phyloP scores from a whole-genome alignment of 2,888 invertebrate species.

The Andrena haemorrhoa region DNA sequence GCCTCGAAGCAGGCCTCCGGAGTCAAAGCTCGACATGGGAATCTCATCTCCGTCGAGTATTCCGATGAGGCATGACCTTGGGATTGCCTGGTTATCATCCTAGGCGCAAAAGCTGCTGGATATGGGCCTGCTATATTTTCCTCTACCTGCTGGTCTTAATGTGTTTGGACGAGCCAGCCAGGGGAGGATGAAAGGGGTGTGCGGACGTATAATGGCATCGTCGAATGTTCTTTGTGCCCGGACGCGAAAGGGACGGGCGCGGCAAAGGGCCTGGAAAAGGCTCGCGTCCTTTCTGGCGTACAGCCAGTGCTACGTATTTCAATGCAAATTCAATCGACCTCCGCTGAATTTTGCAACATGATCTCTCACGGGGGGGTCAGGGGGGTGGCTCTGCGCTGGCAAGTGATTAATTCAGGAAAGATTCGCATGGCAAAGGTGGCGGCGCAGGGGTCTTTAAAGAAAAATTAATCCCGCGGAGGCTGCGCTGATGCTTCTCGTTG shows the following conservation, averaged over 20 bases:
- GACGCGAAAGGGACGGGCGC: slow-evolving; percentile 38
- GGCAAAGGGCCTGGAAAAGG: slow-evolving; percentile 59
- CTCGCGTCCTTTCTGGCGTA: slow-evolving; percentile 59
- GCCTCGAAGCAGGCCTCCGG: neutral
- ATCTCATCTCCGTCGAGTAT: slow-evolving; percentile 7
- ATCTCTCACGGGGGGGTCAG: slow-evolving; percentile 45
- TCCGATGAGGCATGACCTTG: slow-evolving; percentile 52
- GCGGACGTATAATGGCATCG: slow-evolving; percentile 59
- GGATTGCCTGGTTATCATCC: slow-evolving; percentile 70
- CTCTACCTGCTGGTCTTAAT: neutral
- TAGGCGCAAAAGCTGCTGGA: slow-evolving; percentile 32
- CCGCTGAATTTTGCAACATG: slow-evolving; percentile 69
- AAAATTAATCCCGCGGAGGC: slow-evolving; percentile 39
- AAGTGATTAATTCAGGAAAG: slow-evolving; percentile 65
- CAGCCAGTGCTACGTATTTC: slow-evolving; percentile 69
- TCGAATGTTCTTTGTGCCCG: slow-evolving; percentile 68
- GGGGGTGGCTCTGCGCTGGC: slow-evolving; percentile 14
- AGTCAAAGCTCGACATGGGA: neutral
- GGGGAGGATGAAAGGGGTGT: neutral
- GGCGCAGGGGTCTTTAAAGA: slow-evolving; percentile 28
- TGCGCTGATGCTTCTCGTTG: neutral
- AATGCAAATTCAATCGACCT: slow-evolving; percentile 72
- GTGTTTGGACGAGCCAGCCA: slow-evolving; percentile 25
- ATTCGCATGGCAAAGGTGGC: slow-evolving; percentile 52
- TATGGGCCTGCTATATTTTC: slow-evolving; percentile 4